Base-by-base conservation (phyloP, 2,888 invertebrate species). In the Macaria liturata region DNA sequence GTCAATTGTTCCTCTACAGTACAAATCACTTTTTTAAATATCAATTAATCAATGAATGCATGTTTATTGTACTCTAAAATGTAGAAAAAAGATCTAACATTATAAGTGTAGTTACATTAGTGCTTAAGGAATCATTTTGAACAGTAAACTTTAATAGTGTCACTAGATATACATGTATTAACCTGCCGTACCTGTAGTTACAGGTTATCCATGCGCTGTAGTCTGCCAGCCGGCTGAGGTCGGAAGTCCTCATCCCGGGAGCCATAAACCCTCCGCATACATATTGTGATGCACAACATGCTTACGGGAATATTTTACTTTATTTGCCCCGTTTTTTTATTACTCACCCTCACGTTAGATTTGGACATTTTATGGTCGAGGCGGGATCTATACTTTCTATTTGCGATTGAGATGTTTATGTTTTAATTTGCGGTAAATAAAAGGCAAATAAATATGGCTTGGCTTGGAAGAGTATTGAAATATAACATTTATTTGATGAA, bases 221-320 rank as follows among this genome's bases (percentile, higher is more conserved):
- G 20, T 20, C 1, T 20, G 20, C 20, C 20, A 31, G 39, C 45
- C 44, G 34, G 54, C 44, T 40, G 49, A 20, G 55, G 55, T 49
- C 49, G 49, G 55, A 55, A 55, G 49, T 40, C 46, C 43, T 32
- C 55, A 55, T 49, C 55, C 40, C 55, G 49, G 40, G 49, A 32
- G 46, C 32, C 55, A 20, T 55, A 55, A 55, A 55, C 46, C 49
- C 39, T 55, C 46, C 49, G 55, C 31, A 32, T 49, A 45, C 49
- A 55, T 55, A 49, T 55, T 55, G 49, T 40, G 55, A 53, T 45
- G 51, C 51, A 51, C 51, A 45, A 45, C 44, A 45, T 9, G 51
- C 30, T 51, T 45, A 31, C 53, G 20, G 40, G 42, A 47, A 53
- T 53, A 47, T 34, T 53, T 47, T 47, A 43, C 53, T 40, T 46